A percentile compares a stretch with the other conserved stretches of the same genome.
Conservation (phyloP, 1,140 invertebrate genomes). For the Achroia grisella region DNA sequence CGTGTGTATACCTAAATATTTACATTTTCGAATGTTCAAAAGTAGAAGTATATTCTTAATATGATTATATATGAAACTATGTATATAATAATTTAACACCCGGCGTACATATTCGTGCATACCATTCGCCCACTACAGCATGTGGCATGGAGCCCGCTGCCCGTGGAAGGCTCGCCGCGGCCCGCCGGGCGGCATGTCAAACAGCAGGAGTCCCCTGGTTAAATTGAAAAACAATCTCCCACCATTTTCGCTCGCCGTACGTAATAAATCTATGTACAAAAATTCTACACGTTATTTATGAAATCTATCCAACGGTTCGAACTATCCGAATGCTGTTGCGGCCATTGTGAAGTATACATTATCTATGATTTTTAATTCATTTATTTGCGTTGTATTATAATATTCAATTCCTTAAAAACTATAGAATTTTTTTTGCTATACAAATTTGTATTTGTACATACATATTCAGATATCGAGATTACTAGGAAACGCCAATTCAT, state of each 20-base stretch:
- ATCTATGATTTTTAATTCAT: neutral
- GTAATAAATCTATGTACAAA: constrained; percentile 74
- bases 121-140: neutral
- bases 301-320: constrained; percentile 61
- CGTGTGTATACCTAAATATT: too few species aligned
- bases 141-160: constrained; percentile 17
- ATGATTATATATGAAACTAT: neutral
- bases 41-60: too few species aligned
- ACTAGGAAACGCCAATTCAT: too few species aligned
- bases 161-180: constrained; percentile 11
- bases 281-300: constrained; percentile 72
- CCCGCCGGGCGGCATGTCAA: constrained; percentile 58
- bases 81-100: neutral
- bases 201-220: constrained; percentile 60
- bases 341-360: constrained; percentile 18
- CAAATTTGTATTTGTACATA: too few species aligned
- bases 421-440: neutral
- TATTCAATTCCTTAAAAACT: too few species aligned
- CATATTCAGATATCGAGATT: too few species aligned
- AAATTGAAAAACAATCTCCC: constrained; percentile 74
- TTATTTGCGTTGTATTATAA: neutral
- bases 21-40: too few species aligned
- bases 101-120: constrained; percentile 3
- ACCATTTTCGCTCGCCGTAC: constrained; percentile 70
- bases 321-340: constrained; percentile 38